Evolutionary conservation across 2,797 vertebrate species (phyloP).

Genomic region (Chaetodon trifasciatus): DNA sequence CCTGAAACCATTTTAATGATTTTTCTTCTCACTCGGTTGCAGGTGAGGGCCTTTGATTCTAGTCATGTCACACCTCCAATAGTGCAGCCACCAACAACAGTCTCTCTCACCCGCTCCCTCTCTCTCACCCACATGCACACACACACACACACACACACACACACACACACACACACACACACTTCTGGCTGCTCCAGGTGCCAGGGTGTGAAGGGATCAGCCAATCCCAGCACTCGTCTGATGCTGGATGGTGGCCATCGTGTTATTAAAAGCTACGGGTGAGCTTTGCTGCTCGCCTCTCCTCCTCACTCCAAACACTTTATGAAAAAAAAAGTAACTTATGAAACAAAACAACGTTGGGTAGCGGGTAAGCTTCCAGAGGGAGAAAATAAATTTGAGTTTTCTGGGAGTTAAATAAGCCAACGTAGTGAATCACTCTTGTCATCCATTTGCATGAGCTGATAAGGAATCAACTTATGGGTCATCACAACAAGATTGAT

Average conservation of each 20-base stretch:
- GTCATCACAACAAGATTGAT: conserved; percentile 66
- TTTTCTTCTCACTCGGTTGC: conserved; percentile 89
- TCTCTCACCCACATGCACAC: conserved; percentile 19
- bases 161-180: conserved; percentile 56
- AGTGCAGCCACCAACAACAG: conserved; percentile 77
- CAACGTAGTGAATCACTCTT: conserved; percentile 44
- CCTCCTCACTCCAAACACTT: conserved; percentile 78
- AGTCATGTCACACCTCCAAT: conserved; percentile 88
- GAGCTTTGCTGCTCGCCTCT: conserved; percentile 89
- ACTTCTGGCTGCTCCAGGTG: conserved; percentile 91
- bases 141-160: conserved; percentile 40
- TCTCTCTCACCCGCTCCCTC: conserved; percentile 58
- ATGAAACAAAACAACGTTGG: conserved; percentile 63
- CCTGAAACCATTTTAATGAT: conserved; percentile 93
- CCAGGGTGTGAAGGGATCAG: conserved; percentile 87
- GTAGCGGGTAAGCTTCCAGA: conserved; percentile 49
- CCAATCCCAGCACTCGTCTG: conserved; percentile 88
- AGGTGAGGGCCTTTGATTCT: conserved; percentile 91
- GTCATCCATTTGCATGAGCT: conserved; percentile 49
- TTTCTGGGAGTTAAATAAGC: conserved; percentile 61
- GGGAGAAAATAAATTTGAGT: conserved; percentile 49
- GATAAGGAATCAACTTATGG: conserved; percentile 74
- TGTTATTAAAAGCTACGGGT: conserved; percentile 96
- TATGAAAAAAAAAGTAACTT: conserved; percentile 63
- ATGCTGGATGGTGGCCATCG: conserved; percentile 93